Conservation (phyloP, 2,888 invertebrate genomes). For the Napeogenes sylphis region DNA sequence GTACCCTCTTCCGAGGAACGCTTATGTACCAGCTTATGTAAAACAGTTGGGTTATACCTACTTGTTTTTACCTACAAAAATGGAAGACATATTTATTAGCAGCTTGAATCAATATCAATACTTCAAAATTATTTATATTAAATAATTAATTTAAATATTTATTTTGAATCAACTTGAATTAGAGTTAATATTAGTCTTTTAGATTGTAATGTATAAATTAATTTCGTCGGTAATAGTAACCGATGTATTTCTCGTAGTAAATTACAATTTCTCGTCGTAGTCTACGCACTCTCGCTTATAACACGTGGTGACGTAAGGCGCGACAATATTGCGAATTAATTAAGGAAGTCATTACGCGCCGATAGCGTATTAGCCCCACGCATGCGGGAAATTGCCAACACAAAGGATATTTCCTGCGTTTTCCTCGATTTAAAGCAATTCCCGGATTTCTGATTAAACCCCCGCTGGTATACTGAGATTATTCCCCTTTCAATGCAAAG, state of each 20-base stretch:
- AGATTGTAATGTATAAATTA: background rate
- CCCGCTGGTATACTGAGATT: conserved; percentile 74
- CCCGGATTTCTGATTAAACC: conserved; percentile 76
- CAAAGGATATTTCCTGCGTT: conserved; percentile 77
- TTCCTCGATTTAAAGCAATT: conserved; percentile 78
- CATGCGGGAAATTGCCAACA: conserved; percentile 74
- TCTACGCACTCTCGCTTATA: conserved; percentile 7
- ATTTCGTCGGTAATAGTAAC: background rate
- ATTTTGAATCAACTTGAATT: background rate
- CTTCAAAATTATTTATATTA: too few relatives aligned
- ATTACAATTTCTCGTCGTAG: background rate
- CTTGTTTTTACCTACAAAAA: background rate
- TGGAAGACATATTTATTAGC: background rate
- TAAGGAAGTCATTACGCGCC: conserved; percentile 76
- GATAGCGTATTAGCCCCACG: conserved; percentile 74
- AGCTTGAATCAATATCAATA: background rate
- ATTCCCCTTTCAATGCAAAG: conserved; percentile 76
- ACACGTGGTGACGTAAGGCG: conserved; percentile 15
- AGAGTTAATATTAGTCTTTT: background rate
- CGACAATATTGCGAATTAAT: conserved; percentile 71
- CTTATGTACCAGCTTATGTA: conserved; percentile 44
- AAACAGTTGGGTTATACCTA: conserved; percentile 16
- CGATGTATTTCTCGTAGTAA: conserved; percentile 2
- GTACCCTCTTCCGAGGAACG: conserved; percentile 41
- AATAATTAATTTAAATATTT: too few relatives aligned